Conservation (phyloP, 2,888 invertebrate species). For the Mesorhabditis belari region DNA sequence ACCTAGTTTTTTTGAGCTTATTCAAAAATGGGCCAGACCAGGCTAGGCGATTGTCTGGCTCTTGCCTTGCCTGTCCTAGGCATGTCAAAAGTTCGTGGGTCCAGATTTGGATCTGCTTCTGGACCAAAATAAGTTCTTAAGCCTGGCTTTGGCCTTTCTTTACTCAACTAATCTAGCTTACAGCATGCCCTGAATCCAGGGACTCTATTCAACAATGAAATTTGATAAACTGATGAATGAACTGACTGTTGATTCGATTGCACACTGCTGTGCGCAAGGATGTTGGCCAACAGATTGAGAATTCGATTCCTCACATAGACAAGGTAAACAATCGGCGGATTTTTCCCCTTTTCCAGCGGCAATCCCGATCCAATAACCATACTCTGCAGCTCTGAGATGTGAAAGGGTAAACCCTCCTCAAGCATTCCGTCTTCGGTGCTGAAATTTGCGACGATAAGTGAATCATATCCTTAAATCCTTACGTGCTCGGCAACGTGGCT, state of each 20-base stretch:
- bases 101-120: too few species aligned
- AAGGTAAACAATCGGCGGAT: slow-evolving; percentile 16
- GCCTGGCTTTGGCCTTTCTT: too few species aligned
- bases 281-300: slow-evolving; percentile 45
- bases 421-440: slow-evolving; percentile 9
- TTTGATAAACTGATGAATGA: neutral
- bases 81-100: neutral
- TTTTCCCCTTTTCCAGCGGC: slow-evolving; percentile 6
- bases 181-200: neutral
- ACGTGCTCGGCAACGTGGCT: slow-evolving; percentile 70
- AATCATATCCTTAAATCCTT: neutral
- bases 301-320: slow-evolving; percentile 51
- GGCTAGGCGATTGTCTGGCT: too few species aligned
- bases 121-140: too few species aligned
- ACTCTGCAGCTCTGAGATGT: slow-evolving; percentile 43
- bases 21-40: too few species aligned
- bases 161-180: neutral
- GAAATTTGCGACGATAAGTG: neutral
- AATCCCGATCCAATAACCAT: slow-evolving; percentile 16
- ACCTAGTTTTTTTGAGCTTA: too few species aligned
- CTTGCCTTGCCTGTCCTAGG: too few species aligned
- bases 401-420: slow-evolving; percentile 34
- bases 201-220: neutral
- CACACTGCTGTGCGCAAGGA: slow-evolving; percentile 41
- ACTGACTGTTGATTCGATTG: slow-evolving; percentile 26